Base-by-base conservation (phyloP, 2,888 invertebrate genomes). In the Leistus spinibarbis region DNA sequence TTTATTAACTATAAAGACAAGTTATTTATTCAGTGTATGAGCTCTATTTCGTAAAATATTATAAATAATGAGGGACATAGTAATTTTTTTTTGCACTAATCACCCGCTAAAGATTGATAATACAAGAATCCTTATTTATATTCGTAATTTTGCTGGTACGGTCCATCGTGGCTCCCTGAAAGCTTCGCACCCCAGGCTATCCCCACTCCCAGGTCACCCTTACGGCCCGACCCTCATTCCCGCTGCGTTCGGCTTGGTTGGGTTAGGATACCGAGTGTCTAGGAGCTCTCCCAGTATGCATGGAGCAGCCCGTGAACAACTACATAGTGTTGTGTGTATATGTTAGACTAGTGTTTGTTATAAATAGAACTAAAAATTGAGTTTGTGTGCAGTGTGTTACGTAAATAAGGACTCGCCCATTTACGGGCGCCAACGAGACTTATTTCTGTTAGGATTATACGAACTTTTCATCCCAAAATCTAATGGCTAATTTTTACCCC, bases 381-480 rank as follows among this genome's bases (percentile, higher is more conserved):
- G 40, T 40, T 40, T 40, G 40, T 40, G 40, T 40, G 40, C 7
- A 40, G 40, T 40, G 40, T 40, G 40, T 40, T 40, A 40, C 40
- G 13, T 40, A 40, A 40, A 40, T 40, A 40, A 40, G 40, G 13
- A 40, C 40, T 40, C 53, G 17, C 23, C 72, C 24, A 20, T 27
- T 40, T 16, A 27, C 17, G 66, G 60, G 62, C 24, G 62, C 23
- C n/a, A 67, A 16, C 62, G 22, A 62, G 20, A 56, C 56, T 65
- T 54, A 20, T 71, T 64, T 69, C 56, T 16, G 9, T 22, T 57
- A 72, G 72, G 72, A 72, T 72, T 72, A 72, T 57, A 23, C 53
- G 54, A 54, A 22, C 63, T 2, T 13, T 16, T 19, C 57, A 57
- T 57, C 2, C 4, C 22, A 60, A 60, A 20, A 60, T 65, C 66